Conservation (phyloP, 53 echinoderm and acorn worm species). For the Paracentrotus lividus region DNA sequence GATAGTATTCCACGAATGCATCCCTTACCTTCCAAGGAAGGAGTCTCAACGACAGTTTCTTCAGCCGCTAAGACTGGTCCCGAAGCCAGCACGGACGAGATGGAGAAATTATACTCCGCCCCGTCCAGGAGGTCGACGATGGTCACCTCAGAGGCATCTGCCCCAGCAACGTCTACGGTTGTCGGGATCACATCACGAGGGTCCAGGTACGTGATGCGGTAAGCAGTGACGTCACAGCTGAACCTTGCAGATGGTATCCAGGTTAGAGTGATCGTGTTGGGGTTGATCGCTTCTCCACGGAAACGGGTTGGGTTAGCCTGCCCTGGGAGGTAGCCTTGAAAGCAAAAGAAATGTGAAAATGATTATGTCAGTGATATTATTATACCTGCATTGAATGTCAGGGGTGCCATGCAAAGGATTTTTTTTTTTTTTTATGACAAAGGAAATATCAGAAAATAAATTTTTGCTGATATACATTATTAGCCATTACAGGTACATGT, state of each 20-base stretch:
- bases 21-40: constrained; percentile 72
- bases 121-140: constrained; percentile 75
- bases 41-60: constrained; percentile 53
- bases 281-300: constrained; percentile 65
- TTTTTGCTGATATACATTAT: not conserved
- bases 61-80: constrained; percentile 66
- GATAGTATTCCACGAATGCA: not conserved
- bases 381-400: too few species aligned
- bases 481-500: too few species aligned
- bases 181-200: constrained; percentile 48
- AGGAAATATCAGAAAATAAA: too few species aligned
- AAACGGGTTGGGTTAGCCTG: constrained; percentile 82
- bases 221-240: constrained; percentile 91
- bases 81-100: constrained; percentile 70
- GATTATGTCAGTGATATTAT: not conserved
- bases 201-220: constrained; percentile 81
- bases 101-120: constrained; percentile 72
- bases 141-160: constrained; percentile 48
- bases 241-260: constrained; percentile 77
- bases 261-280: constrained; percentile 73
- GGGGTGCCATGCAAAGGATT: too few species aligned
- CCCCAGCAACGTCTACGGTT: constrained; percentile 78
- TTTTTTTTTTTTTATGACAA: too few species aligned
- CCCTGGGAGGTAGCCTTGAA: constrained; percentile 75
- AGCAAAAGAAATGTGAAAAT: not conserved